phyloP scores from a whole-genome alignment of 1,140 invertebrate species.

The Lasaia peninsularis region DNA sequence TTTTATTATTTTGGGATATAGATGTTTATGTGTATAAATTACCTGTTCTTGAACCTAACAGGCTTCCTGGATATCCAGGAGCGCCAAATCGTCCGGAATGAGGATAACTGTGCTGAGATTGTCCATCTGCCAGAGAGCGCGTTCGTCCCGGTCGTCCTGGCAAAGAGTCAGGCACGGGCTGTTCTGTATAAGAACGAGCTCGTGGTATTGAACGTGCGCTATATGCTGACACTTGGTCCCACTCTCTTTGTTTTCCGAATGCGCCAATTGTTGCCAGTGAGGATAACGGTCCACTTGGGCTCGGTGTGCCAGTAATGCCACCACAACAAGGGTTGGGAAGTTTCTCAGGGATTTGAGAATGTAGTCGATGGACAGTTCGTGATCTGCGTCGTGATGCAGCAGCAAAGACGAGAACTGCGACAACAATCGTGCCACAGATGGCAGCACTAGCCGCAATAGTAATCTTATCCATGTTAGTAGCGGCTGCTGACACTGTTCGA shows the following conservation, averaged over 20 bases:
- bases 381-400: conserved; percentile 87
- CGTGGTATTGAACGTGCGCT: conserved; percentile 93
- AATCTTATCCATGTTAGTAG: conserved; percentile 95
- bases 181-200: conserved; percentile 87
- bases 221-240: conserved; percentile 95
- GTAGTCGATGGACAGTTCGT: conserved; percentile 85
- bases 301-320: conserved; percentile 82
- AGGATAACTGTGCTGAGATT: conserved; percentile 91
- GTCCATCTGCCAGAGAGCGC: conserved; percentile 88
- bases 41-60: conserved; percentile 89
- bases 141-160: conserved; percentile 81
- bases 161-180: conserved; percentile 74
- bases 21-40: conserved; percentile 23
- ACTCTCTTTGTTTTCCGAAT: conserved; percentile 91
- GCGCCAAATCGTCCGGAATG: conserved; percentile 86
- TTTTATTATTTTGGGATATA: not conserved
- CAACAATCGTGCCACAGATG: conserved; percentile 94
- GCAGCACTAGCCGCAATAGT: conserved; percentile 94
- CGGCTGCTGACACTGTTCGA: conserved; percentile 86
- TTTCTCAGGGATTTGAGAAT: conserved; percentile 81
- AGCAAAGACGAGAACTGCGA: conserved; percentile 92
- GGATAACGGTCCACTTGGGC: conserved; percentile 86
- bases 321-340: conserved; percentile 84
- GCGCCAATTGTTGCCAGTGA: conserved; percentile 88
- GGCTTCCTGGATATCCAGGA: conserved; percentile 84